Conservation (phyloP, 2,113 vertebrate species). For the Gobius niger region DNA sequence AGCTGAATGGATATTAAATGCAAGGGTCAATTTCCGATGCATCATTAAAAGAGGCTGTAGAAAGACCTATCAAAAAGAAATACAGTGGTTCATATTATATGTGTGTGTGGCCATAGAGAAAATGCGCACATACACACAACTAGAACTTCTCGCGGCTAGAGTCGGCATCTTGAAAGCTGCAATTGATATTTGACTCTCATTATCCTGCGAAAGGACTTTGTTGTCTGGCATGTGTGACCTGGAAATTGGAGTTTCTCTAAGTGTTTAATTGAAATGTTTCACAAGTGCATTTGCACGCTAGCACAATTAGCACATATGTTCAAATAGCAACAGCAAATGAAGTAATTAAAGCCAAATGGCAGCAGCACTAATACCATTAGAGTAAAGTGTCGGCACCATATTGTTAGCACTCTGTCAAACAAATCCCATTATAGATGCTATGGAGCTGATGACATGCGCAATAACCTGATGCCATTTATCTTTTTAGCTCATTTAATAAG, state of each 20-base stretch:
- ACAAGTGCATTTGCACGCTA: constrained; percentile 7
- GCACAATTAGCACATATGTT: constrained; percentile 15
- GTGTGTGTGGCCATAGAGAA: too few relatives aligned
- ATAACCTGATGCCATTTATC: neutral
- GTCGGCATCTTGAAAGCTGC: neutral
- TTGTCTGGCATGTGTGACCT: constrained; percentile 4
- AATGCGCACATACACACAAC: too few relatives aligned
- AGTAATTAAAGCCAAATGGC: constrained; percentile 11
- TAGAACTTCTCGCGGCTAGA: neutral
- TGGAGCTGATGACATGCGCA: neutral
- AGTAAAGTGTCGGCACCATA: constrained; percentile 4
- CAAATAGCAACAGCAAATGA: constrained; percentile 1
- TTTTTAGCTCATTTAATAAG: neutral
- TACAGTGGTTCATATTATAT: too few relatives aligned
- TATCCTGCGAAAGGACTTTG: neutral
- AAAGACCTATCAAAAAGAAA: too few relatives aligned
- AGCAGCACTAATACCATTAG: constrained; percentile 5
- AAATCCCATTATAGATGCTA: constrained; percentile 1
- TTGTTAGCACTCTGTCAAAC: constrained; percentile 3
- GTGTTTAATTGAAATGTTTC: constrained; percentile 13
- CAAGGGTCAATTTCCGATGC: too few relatives aligned
- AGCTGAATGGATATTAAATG: too few relatives aligned
- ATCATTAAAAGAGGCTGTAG: too few relatives aligned
- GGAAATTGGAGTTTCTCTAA: neutral
- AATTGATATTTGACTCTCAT: neutral